Evolutionary conservation across 2,888 invertebrate species (phyloP), one percentile per base, ranked within the genome.

Genomic region (Erebia aethiops): DNA sequence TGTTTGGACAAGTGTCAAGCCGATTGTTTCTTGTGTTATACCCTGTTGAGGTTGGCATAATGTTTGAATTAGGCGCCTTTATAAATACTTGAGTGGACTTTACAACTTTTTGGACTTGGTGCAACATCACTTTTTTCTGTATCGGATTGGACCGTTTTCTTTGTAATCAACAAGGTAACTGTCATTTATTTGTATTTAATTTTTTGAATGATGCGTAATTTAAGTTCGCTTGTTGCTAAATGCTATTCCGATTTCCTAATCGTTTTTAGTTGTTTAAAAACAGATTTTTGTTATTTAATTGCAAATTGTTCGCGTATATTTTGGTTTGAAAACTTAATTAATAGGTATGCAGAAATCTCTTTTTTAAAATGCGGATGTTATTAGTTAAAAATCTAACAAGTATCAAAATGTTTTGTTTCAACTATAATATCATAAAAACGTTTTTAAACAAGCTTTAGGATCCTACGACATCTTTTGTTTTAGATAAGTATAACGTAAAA

Each of bases 1-100:
- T 88, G 87, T 90, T 92, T 91, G 87, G 87, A 92, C 91, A 92
- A 92, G 91, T 92, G 92, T 88, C 90, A 91, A 92, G 89, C 92
- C 91, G 91, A 91, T 91, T 91, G 91, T 90, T 91, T 88, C 85
- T 89, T 91, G 90, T 90, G 91, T 90, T 91, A 91, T 86, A 86
- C 84, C 89, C 87, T 85, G 88, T 88, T 84, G 86, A 83, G 81
- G 85, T 86, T 88, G 86, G 85, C 88, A 90, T 90, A 90, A 91
- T 92, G 92, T 91, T 90, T 88, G 87, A 87, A 90, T 89, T 88
- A 86, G 90, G 85, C 86, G 87, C 88, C 86, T 88, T 87, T 87
- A 87, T 86, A 83, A 89, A 89, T 86, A 87, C 84, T 87, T 88
- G 83, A 83, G 87, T 87, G 86, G 78, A 82, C 82, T 87, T 82